Conservation (phyloP, 2,888 invertebrate species). For the Scelioninae gen. 1 region DNA sequence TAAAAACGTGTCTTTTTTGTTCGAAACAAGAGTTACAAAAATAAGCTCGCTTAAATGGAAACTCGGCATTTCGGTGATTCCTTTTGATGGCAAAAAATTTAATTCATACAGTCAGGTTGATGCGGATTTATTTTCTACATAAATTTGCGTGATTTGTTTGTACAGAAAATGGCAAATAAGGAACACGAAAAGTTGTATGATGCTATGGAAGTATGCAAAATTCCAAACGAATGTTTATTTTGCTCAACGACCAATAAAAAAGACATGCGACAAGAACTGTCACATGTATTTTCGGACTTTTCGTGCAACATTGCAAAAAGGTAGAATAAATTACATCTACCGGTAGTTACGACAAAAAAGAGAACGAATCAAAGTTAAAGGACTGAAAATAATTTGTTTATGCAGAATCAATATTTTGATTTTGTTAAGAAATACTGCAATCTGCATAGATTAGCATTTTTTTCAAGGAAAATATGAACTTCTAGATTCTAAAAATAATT, state of each 20-base stretch:
- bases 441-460: conserved; percentile 16
- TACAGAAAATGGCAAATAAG: conserved; percentile 25
- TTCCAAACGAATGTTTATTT: conserved; percentile 35
- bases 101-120: conserved; percentile 24
- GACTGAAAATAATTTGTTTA: neutral
- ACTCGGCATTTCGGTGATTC: neutral
- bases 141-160: conserved; percentile 46
- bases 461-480: conserved; percentile 20
- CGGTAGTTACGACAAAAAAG: conserved; percentile 20
- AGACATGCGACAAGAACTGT: conserved; percentile 13
- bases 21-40: conserved; percentile 4
- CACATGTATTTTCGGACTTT: conserved; percentile 9
- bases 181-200: conserved; percentile 5
- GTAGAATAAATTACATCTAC: conserved; percentile 13
- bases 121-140: conserved; percentile 39
- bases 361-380: conserved; percentile 7
- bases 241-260: conserved; percentile 21
- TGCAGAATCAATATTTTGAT: neutral
- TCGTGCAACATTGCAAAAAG: conserved; percentile 15
- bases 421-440: neutral
- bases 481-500: conserved; percentile 38
- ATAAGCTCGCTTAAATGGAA: conserved; percentile 3
- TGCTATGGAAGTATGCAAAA: conserved; percentile 30
- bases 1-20: neutral
- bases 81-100: conserved; percentile 28